These are phyloP conservation scores for Nymphalis c-album DNA, from an alignment of 2,888 invertebrate genomes.

Conservation along the genomic window DNA sequence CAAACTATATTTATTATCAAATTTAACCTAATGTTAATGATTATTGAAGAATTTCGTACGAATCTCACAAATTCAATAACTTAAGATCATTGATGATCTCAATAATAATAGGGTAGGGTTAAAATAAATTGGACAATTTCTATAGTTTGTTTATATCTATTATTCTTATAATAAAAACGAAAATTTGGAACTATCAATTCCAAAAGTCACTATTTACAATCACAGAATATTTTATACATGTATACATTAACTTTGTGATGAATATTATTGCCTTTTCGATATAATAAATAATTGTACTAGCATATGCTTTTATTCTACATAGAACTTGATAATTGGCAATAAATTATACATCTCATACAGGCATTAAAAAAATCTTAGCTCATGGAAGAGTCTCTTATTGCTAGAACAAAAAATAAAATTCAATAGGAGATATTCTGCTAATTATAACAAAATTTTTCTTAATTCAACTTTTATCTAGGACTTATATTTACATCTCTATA, in stretches of 20 bases:
- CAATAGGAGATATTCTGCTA: constrained; percentile 12
- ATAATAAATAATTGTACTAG: constrained; percentile 32
- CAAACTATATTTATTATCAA: constrained; percentile 14
- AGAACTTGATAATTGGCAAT: background rate
- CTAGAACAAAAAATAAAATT: constrained; percentile 18
- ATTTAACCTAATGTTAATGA: background rate
- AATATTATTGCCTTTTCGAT: constrained; percentile 30
- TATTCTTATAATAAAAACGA: constrained; percentile 13
- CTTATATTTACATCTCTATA: constrained; percentile 51
- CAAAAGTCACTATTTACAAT: constrained; percentile 33
- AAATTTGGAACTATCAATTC: constrained; percentile 23
- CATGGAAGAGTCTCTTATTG: constrained; percentile 22
- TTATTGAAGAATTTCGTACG: background rate
- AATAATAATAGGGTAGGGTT: background rate
- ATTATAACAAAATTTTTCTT: constrained; percentile 43
- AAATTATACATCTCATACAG: constrained; percentile 5
- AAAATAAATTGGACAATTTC: constrained; percentile 24
- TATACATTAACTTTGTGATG: constrained; percentile 32
- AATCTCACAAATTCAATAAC: background rate
- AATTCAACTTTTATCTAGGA: constrained; percentile 32
- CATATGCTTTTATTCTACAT: constrained; percentile 7
- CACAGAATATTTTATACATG: constrained; percentile 29
- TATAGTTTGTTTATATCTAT: constrained; percentile 29
- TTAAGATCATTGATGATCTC: no score
- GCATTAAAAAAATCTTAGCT: constrained; percentile 14